Base-by-base conservation (phyloP, 1,140 invertebrate species). In the Caenorhabditis latens region DNA sequence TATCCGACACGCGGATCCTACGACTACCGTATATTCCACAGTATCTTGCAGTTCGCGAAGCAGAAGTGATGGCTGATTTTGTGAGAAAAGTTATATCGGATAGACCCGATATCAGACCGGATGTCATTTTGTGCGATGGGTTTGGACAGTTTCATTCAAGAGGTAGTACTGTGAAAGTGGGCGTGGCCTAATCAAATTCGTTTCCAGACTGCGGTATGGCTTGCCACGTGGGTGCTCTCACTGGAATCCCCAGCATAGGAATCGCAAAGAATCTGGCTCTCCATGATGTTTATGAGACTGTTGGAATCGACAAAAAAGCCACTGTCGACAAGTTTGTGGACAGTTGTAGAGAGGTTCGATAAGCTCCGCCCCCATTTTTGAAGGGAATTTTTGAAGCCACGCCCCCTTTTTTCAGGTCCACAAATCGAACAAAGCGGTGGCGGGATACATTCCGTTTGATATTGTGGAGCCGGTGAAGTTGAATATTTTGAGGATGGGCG, bases 141-240 rank as follows among this genome's bases (percentile, higher is more conserved):
- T 90, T 90, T 83, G 88, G 88, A 40, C 40, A 57, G 24, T 89
- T 85, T 50, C 88, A 89, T 75, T 85, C 88, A 16, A 84, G 88
- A 71, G 46, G 87, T 84, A 40, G 24, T 2, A 32, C 32, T 32
- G 32, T 32, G 0, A 32, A 32, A 2, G 32, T 32, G 32, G 32
- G 32, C 32, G 32, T 32, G 32, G 32, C 32, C 32, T 32, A 32
- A 32, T 32, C 32, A 32, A 32, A 32, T 19, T 8, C n/a, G 1
- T 21, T 43, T 83, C 21, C 32, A 87, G 86, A 75, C 16, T 89
- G 84, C 79, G 88, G 88, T 8, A 65, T 89, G 21, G 88, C 88
- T 5, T 89, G 88, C 53, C 88, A 89, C 83, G 84, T 89, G 32
- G 86, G 87, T 7, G 86, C 86, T 14, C 63, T 82, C 2, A 50